Percentiles rank a stretch among this genome's conserved stretches.
These are phyloP conservation scores for Epinephelus lanceolatus DNA, from an alignment of 2,113 vertebrate species.

Conservation along the genomic window DNA sequence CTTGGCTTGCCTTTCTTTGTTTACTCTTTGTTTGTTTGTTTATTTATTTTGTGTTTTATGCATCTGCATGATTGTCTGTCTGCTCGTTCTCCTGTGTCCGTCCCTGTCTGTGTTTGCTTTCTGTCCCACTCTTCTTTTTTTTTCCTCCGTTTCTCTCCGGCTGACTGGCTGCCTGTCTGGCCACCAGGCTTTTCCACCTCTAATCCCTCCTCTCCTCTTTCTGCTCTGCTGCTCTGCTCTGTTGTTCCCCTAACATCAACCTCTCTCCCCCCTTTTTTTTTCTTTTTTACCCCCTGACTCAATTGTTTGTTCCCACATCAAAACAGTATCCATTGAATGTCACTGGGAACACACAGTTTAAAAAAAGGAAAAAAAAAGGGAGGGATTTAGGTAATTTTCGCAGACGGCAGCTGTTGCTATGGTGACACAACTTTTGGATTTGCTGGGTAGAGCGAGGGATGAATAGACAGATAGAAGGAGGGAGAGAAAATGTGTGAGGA, in stretches of 20 bases:
- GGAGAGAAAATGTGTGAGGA: constrained; percentile 50
- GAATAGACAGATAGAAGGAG: constrained; percentile 71
- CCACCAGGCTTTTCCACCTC: constrained; percentile 75
- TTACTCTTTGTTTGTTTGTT: constrained; percentile 41
- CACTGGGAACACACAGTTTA: constrained; percentile 47
- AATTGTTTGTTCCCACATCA: constrained; percentile 66
- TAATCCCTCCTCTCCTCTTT: constrained; percentile 73
- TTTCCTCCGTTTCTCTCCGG: constrained; percentile 31
- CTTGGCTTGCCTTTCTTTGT: constrained; percentile 47
- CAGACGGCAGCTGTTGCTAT: constrained; percentile 87
- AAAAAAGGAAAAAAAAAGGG: constrained; percentile 44
- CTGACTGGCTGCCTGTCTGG: constrained; percentile 69
- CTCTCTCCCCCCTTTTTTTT: constrained; percentile 1
- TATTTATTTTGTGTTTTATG: constrained; percentile 33
- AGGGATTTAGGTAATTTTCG: constrained; percentile 84
- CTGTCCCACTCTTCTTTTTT: constrained; percentile 39
- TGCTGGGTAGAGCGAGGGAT: constrained; percentile 70
- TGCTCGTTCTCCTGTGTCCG: constrained; percentile 25
- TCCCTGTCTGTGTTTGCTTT: constrained; percentile 62
- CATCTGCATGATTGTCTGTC: constrained; percentile 33
- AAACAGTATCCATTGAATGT: constrained; percentile 65
- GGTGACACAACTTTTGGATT: constrained; percentile 86
- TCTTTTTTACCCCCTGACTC: constrained; percentile 13
- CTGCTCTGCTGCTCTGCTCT: constrained; percentile 63
- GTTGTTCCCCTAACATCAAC: constrained; percentile 50